phyloP scores from a whole-genome alignment of 35 echinoderm and acorn worm genomes.

The Eucidaris tribuloides region DNA sequence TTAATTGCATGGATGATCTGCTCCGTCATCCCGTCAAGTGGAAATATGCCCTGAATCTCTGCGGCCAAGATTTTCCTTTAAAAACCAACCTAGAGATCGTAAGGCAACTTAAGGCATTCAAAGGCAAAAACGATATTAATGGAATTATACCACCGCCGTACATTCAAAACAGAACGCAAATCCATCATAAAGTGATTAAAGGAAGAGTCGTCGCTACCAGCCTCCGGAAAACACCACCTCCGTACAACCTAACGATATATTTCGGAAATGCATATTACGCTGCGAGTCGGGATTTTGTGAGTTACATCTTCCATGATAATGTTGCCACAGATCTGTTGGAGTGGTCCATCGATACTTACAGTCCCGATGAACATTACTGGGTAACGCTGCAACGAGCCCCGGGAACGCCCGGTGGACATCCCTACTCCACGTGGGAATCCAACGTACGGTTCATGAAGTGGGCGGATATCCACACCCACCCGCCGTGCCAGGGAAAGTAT shows the following conservation, averaged over 20 bases:
- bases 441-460: conserved; percentile 56
- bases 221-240: conserved; percentile 31
- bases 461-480: conserved; percentile 36
- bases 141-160: conserved; percentile 56
- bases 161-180: conserved; percentile 23
- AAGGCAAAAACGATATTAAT: conserved; percentile 59
- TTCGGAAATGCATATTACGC: conserved; percentile 72
- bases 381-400: conserved; percentile 44
- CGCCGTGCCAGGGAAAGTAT: conserved; percentile 56
- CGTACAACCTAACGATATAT: conserved; percentile 48
- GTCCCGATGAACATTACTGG: conserved; percentile 74
- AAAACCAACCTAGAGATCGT: conserved; percentile 80
- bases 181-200: conserved; percentile 8
- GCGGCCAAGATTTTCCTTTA: conserved; percentile 66
- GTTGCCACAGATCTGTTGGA: conserved; percentile 43
- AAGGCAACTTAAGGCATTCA: conserved; percentile 45
- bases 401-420: conserved; percentile 50
- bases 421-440: conserved; percentile 32
- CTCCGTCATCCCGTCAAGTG: conserved; percentile 17
- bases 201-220: conserved; percentile 22
- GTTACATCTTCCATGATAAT: conserved; percentile 44
- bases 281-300: conserved; percentile 34
- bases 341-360: conserved; percentile 63
- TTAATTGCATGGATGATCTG: conserved; percentile 70
- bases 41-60: conserved; percentile 62